Evolutionary conservation across 2,888 invertebrate species (phyloP).

Genomic region (Achlya flavicornis): DNA sequence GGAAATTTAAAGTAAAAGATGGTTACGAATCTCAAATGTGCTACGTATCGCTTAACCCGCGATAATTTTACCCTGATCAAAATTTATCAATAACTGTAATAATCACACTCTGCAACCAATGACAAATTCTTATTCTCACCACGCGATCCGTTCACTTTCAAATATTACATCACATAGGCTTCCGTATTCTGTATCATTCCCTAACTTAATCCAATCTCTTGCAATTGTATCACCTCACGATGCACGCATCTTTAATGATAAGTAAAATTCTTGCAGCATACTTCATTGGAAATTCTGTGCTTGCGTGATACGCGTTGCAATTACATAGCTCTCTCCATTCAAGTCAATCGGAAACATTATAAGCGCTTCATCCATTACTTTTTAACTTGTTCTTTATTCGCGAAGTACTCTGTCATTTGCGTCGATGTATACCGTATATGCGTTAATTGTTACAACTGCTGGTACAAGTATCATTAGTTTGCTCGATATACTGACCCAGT

Average conservation of each 20-base stretch:
- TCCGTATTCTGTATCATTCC: conserved; percentile 52
- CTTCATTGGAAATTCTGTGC: conserved; percentile 70
- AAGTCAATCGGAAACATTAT: conserved; percentile 32
- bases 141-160: conserved; percentile 63
- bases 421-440: conserved; percentile 39
- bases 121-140: conserved; percentile 40
- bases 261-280: conserved; percentile 52
- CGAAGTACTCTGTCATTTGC: conserved; percentile 20
- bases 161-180: conserved; percentile 53
- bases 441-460: conserved; percentile 20
- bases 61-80: background rate
- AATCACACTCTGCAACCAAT: conserved; percentile 16
- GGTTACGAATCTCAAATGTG: background rate
- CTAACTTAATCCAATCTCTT: conserved; percentile 49
- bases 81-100: conserved; percentile 4
- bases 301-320: conserved; percentile 55
- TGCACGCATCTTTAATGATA: conserved; percentile 31
- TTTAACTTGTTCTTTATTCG: conserved; percentile 27
- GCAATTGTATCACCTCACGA: conserved; percentile 26
- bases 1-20: background rate
- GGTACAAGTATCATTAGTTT: conserved; percentile 27
- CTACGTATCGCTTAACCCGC: background rate
- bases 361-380: conserved; percentile 42
- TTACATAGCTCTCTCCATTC: conserved; percentile 57
- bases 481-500: conserved; percentile 53